Conservation (phyloP, 1,140 invertebrate species). For the Drosophila asahinai region DNA sequence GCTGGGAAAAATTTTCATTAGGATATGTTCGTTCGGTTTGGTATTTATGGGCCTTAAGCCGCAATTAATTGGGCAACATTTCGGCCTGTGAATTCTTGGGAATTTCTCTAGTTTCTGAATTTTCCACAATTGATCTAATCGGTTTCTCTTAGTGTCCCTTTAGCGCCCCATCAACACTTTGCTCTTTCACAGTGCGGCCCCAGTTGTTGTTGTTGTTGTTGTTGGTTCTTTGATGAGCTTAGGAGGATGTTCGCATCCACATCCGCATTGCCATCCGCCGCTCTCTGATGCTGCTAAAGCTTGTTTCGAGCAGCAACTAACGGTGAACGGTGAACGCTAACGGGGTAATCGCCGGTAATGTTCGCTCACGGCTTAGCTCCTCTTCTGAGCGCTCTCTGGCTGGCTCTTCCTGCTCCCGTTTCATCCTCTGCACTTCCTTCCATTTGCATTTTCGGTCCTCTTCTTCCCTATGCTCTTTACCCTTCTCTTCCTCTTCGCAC, state of each 20-base stretch:
- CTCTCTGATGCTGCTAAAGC: constrained; percentile 23
- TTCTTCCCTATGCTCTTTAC: too few species aligned
- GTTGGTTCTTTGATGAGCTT: constrained; percentile 41
- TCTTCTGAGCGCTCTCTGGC: constrained; percentile 9
- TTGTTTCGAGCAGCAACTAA: constrained; percentile 60
- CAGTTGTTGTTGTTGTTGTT: background rate
- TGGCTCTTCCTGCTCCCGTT: background rate
- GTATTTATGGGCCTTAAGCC: background rate
- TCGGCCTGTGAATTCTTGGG: background rate
- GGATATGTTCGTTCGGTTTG: too few species aligned
- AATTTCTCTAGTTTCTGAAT: background rate
- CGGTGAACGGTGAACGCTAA: constrained; percentile 63
- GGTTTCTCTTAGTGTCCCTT: constrained; percentile 6
- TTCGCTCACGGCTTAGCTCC: constrained; percentile 65
- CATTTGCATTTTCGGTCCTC: constrained; percentile 23
- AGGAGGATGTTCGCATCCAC: constrained; percentile 34
- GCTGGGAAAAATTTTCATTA: background rate
- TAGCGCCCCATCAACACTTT: constrained; percentile 21
- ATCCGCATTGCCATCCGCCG: constrained; percentile 20
- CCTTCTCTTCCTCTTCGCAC: background rate
- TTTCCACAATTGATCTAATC: background rate
- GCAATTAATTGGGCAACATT: background rate
- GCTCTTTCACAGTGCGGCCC: background rate
- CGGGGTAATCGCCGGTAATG: constrained; percentile 78
- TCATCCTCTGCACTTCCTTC: constrained; percentile 17